A percentile compares a stretch with the other conserved stretches of the same genome.
These are phyloP conservation scores for Platycheirus rosarum DNA, from an alignment of 2,888 invertebrate species.

Conservation along the genomic window DNA sequence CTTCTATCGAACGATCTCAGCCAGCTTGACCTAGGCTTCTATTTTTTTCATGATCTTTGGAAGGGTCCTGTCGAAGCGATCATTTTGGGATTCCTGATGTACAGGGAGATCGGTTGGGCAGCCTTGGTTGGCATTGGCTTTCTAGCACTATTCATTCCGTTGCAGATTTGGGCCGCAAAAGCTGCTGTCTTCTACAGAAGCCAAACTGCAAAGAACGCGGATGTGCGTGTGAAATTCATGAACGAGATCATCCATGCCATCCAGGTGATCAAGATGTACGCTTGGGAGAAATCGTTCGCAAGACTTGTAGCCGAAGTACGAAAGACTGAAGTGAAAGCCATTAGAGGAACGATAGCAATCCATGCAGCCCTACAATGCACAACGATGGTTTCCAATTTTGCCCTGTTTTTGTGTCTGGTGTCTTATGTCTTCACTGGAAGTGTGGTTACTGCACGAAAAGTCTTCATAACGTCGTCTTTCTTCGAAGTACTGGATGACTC, in stretches of 20 bases:
- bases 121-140: constrained; percentile 88
- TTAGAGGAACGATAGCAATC: constrained; percentile 87
- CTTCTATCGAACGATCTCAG: constrained; percentile 97
- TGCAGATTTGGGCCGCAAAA: constrained; percentile 89
- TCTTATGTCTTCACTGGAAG: constrained; percentile 87
- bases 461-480: constrained; percentile 91
- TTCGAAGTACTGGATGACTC: constrained; percentile 91
- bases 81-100: constrained; percentile 84
- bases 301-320: constrained; percentile 89
- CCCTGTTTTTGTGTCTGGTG: constrained; percentile 89
- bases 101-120: constrained; percentile 85
- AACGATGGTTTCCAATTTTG: constrained; percentile 90
- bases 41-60: constrained; percentile 96
- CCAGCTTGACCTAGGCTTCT: constrained; percentile 93
- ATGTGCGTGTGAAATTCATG: constrained; percentile 93
- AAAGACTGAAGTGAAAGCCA: constrained; percentile 87
- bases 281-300: constrained; percentile 92
- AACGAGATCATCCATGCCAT: constrained; percentile 93
- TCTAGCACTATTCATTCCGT: constrained; percentile 88
- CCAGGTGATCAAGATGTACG: constrained; percentile 94
- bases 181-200: constrained; percentile 86
- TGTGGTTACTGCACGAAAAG: constrained; percentile 87
- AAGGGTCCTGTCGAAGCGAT: constrained; percentile 89
- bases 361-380: constrained; percentile 88
- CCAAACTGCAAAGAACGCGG: constrained; percentile 90